Evolutionary conservation across 2,113 vertebrate genomes (phyloP).

Genomic region (Arenaria interpres): DNA sequence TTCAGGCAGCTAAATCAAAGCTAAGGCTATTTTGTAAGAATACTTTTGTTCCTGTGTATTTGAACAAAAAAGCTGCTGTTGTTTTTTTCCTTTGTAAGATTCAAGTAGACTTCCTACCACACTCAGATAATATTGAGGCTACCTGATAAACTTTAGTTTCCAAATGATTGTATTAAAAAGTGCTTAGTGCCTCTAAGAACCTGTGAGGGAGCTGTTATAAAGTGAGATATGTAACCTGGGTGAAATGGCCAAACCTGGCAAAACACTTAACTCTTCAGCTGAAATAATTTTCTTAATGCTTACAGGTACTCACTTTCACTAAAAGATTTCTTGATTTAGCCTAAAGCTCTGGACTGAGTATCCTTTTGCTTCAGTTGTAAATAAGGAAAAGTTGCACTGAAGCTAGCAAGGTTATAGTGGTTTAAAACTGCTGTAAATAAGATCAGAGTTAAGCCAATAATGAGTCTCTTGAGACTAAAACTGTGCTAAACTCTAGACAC

Average conservation of each 20-base stretch:
- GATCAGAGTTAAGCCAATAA: constrained; percentile 48
- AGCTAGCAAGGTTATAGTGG: neutral
- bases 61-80: constrained; percentile 19
- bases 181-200: neutral
- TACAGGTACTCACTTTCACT: neutral
- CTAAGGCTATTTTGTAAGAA: neutral
- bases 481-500: constrained; percentile 17
- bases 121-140: neutral
- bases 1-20: constrained; percentile 16
- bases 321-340: neutral
- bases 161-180: neutral
- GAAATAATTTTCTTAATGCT: neutral
- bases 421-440: constrained; percentile 46
- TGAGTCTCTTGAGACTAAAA: constrained; percentile 42
- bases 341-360: neutral
- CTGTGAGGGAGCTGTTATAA: neutral
- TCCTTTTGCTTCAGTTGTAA: neutral
- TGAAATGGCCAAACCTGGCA: neutral
- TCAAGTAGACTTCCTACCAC: neutral
- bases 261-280: neutral
- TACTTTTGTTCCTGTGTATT: neutral
- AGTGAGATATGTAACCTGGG: neutral
- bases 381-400: constrained; percentile 15
- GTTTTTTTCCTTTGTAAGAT: neutral
- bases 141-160: neutral